Percentiles rank a stretch among this genome's conserved stretches.
These are phyloP conservation scores for Leptinotarsa haldemani DNA, from an alignment of 2,888 invertebrate species.

Conservation along the genomic window DNA sequence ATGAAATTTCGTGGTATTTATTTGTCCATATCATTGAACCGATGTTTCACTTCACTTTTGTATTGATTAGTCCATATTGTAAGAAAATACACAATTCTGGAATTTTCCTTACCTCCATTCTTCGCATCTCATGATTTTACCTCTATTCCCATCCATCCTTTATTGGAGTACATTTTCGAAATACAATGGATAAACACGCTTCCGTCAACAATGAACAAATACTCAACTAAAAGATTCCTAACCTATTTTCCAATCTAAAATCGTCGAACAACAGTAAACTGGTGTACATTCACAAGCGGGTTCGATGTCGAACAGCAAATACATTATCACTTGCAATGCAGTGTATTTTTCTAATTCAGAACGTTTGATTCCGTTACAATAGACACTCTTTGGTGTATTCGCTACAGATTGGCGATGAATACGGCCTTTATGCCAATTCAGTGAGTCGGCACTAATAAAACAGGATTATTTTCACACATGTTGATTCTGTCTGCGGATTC, in stretches of 20 bases:
- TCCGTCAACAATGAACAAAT: background rate
- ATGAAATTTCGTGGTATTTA: no score
- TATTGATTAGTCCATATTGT: no score
- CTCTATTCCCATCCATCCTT: no score
- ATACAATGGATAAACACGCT: no score
- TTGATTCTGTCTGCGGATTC: slow-evolving; percentile 52
- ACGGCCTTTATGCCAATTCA: slow-evolving; percentile 59
- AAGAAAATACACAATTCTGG: no score
- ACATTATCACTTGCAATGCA: slow-evolving; percentile 23
- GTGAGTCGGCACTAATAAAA: slow-evolving; percentile 61
- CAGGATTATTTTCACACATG: slow-evolving; percentile 63
- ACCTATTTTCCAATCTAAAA: background rate
- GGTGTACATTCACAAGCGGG: slow-evolving; percentile 3
- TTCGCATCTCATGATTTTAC: no score
- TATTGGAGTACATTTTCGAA: no score
- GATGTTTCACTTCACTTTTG: no score
- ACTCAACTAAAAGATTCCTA: background rate
- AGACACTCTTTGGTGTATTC: slow-evolving; percentile 45
- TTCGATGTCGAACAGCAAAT: slow-evolving; percentile 14
- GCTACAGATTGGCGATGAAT: slow-evolving; percentile 56
- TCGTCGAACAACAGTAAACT: background rate
- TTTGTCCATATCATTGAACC: no score
- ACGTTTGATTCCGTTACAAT: slow-evolving; percentile 41
- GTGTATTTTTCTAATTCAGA: slow-evolving; percentile 37
- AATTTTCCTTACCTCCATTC: no score